Conservation (phyloP, 64 coral and sea anemone species). For the Anthopleura sola region DNA sequence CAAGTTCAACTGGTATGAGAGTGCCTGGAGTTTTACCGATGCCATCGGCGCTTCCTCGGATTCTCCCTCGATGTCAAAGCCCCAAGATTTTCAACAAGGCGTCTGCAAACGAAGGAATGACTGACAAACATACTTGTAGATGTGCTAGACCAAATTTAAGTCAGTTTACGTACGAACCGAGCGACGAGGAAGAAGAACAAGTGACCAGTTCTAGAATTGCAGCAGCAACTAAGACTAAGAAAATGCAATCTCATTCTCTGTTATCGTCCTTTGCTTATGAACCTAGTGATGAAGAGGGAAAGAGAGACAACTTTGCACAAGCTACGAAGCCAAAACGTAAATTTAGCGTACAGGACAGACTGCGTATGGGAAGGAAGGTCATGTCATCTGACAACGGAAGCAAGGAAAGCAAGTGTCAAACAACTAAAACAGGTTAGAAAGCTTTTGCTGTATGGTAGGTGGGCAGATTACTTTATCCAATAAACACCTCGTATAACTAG, state of each 20-base stretch:
- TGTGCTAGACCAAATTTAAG: background rate
- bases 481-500: no score
- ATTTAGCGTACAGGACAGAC: background rate
- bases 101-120: background rate
- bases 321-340: background rate
- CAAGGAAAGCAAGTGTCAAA: background rate
- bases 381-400: background rate
- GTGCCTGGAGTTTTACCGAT: background rate
- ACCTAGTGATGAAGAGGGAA: background rate
- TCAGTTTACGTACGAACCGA: background rate
- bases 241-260: background rate
- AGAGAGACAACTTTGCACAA: background rate
- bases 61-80: conserved; percentile 1
- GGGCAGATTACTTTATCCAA: no score
- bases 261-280: background rate
- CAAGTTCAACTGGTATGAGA: background rate
- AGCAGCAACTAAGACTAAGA: background rate
- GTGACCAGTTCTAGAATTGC: background rate
- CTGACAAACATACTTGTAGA: background rate
- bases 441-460: no score
- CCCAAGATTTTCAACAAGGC: background rate
- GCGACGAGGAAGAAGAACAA: background rate
- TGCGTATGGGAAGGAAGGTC: background rate
- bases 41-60: background rate
- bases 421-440: background rate